Conservation (phyloP, 2,888 invertebrate species). For the Drosophila borealis region DNA sequence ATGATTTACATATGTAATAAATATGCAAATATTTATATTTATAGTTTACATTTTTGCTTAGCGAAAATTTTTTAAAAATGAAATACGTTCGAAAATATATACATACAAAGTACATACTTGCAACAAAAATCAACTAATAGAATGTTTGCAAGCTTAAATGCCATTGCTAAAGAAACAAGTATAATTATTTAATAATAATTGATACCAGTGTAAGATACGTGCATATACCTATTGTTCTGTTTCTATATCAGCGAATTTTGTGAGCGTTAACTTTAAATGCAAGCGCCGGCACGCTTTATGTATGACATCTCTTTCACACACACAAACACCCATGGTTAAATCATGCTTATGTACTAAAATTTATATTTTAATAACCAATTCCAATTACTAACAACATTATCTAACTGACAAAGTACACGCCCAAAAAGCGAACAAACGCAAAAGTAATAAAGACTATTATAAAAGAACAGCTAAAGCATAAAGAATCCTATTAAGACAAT, state of each 20-base stretch:
- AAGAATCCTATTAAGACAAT: conserved; percentile 15
- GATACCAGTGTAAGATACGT: conserved; percentile 49
- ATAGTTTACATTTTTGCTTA: conserved; percentile 66
- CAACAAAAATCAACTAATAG: conserved; percentile 15
- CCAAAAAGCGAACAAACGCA: conserved; percentile 37
- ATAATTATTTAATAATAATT: conserved; percentile 29
- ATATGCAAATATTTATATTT: conserved; percentile 55
- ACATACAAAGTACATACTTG: conserved; percentile 20
- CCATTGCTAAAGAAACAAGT: conserved; percentile 48
- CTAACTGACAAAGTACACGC: conserved; percentile 29
- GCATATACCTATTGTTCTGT: conserved; percentile 45
- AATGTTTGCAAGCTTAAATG: conserved; percentile 41
- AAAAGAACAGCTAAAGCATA: conserved; percentile 17
- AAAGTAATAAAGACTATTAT: conserved; percentile 54
- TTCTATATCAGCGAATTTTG: conserved; percentile 33
- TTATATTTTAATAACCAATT: conserved; percentile 45
- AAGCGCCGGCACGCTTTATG: conserved; percentile 56
- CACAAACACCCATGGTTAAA: conserved; percentile 22
- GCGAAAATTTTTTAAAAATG: conserved; percentile 60
- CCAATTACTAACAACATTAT: conserved; percentile 41
- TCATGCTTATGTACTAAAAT: conserved; percentile 31
- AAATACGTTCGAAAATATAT: conserved; percentile 33
- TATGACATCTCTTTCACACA: conserved; percentile 14
- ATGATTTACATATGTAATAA: conserved; percentile 51
- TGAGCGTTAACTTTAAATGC: conserved; percentile 25